Conservation (phyloP, 1,140 invertebrate species). For the Globodera ellingtonae region DNA sequence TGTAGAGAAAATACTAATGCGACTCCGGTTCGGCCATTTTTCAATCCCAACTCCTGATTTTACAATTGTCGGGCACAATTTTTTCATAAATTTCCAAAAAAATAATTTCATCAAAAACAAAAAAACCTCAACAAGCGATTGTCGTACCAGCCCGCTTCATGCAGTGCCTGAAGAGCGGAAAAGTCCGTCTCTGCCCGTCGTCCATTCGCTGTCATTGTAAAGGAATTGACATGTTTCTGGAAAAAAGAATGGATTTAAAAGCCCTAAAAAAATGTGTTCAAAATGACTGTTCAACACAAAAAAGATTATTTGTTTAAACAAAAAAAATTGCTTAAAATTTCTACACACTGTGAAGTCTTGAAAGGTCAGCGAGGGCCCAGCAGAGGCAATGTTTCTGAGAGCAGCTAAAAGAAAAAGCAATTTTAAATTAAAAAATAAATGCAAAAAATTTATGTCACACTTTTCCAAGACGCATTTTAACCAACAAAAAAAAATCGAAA, state of each 20-base stretch:
- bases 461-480: too few species aligned
- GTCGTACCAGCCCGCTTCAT: not conserved
- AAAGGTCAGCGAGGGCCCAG: not conserved
- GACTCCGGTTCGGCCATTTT: too few species aligned
- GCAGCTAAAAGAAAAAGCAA: not conserved
- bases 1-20: too few species aligned
- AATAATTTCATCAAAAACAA: not conserved
- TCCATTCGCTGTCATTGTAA: not conserved
- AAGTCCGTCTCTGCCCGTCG: not conserved
- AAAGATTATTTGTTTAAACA: too few species aligned
- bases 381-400: not conserved
- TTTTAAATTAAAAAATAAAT: not conserved
- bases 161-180: not conserved
- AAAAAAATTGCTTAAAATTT: too few species aligned
- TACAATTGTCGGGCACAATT: not conserved
- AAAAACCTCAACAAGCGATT: not conserved
- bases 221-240: not conserved
- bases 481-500: not conserved
- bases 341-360: not conserved
- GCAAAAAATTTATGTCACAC: not conserved
- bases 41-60: too few species aligned
- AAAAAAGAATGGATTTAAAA: not conserved
- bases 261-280: too few species aligned
- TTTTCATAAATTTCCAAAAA: not conserved
- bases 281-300: too few species aligned